Evolutionary conservation across 2,797 vertebrate species (phyloP), one percentile per base, ranked within the genome.

Genomic region (Pseudochirops corinnae): DNA sequence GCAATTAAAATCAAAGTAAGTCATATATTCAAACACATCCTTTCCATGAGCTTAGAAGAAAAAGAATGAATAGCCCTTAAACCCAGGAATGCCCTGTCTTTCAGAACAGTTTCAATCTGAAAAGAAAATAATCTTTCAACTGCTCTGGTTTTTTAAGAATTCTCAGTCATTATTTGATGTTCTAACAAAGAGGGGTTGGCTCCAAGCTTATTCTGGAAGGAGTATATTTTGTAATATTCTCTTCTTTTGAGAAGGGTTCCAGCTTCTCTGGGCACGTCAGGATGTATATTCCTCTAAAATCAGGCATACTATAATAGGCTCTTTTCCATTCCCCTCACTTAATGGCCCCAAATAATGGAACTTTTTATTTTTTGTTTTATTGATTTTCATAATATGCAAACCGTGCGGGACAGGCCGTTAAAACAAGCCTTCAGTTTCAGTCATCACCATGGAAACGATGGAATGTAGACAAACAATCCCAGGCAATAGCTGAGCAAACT

Each of bases 361-460:
- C 29, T 46, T 93, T 96, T 97, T 90, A 94, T 95, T 93, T 67
- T 90, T 94, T 62, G 55, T 94, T 94, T 93, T 95, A 93, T 92
- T 95, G 60, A 94, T 96, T 97, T 97, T 95, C 96, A 95, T 92
- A 97, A 94, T 95, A 94, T 90, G 31, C 50, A 93, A 96, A 95
- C 91, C 67, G 91, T 93, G 92, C 57, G 14, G 97, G 90, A 97
- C 87, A 94, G 95, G 50, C 58, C 93, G 92, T 93, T 93, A 93
- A 95, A 95, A 95, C 39, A 94, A 94, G 93, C 39, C 87, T 94
- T 56, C 6, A 56, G 0, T 92, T 94, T 33, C 31, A 52, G 39
- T 46, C 24, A 90, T 98, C 46, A 94, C 94, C 92, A 91, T 90
- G 55, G 95, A 95, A 96, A 97, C 24, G 39, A 26, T 90, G 55